phyloP scores from a whole-genome alignment of 2,113 vertebrate genomes.

The Datnioides undecimradiatus region DNA sequence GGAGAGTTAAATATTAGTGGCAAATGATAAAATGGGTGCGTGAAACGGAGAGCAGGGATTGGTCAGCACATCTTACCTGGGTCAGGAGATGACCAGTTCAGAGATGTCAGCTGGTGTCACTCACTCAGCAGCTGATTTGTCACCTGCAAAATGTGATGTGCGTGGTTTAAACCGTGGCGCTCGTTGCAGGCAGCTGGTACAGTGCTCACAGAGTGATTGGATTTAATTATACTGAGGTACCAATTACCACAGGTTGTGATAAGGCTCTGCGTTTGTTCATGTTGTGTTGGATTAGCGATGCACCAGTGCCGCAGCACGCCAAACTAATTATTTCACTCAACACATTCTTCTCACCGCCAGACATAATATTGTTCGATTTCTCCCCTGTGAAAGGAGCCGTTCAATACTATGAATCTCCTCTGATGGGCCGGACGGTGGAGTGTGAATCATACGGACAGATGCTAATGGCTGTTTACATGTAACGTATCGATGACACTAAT shows the following conservation, averaged over 20 bases:
- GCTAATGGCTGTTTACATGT: background rate
- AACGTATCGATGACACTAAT: background rate
- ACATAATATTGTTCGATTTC: background rate
- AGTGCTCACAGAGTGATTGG: too few relatives aligned
- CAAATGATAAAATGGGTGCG: too few relatives aligned
- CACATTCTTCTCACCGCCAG: background rate
- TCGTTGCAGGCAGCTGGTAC: background rate
- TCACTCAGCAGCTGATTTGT: too few relatives aligned
- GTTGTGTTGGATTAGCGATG: conserved; percentile 25
- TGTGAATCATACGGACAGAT: background rate
- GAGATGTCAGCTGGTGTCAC: too few relatives aligned
- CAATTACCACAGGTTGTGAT: conserved; percentile 26
- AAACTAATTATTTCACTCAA: conserved; percentile 11
- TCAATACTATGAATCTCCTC: background rate
- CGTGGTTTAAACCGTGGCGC: background rate
- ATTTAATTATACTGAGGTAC: conserved; percentile 7
- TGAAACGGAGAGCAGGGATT: too few relatives aligned
- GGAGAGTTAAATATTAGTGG: too few relatives aligned
- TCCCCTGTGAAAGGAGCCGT: background rate
- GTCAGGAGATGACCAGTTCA: too few relatives aligned
- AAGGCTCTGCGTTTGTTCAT: background rate
- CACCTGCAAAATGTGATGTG: background rate
- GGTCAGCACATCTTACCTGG: too few relatives aligned
- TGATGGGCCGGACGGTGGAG: background rate
- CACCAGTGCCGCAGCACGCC: background rate